Percentiles rank a stretch among this genome's conserved stretches.
These are phyloP conservation scores for Drosophila leonis DNA, from an alignment of 2,888 invertebrate species.

Conservation along the genomic window DNA sequence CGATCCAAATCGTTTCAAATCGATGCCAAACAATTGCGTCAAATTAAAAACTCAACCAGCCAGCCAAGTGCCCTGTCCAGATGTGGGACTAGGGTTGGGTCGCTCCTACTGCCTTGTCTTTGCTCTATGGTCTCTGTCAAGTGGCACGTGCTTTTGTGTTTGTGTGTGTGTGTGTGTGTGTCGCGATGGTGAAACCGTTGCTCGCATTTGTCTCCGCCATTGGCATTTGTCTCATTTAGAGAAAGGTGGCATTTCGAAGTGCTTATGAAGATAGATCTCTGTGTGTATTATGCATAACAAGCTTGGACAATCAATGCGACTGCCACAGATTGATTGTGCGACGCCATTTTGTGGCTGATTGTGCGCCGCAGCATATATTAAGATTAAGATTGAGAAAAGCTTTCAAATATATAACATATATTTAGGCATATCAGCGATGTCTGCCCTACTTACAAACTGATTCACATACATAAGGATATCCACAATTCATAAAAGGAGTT, in stretches of 20 bases:
- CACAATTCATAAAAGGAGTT: background rate
- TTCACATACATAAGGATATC: background rate
- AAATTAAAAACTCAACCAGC: constrained; percentile 66
- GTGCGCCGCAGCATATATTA: constrained; percentile 23
- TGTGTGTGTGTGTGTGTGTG: constrained; percentile 4
- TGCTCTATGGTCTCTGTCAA: constrained; percentile 45
- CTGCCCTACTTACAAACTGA: background rate
- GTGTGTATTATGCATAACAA: constrained; percentile 49
- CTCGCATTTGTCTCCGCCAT: constrained; percentile 67
- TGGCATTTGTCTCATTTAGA: constrained; percentile 61
- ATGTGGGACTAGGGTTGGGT: constrained; percentile 34
- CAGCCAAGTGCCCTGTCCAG: constrained; percentile 54
- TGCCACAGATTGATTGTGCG: constrained; percentile 68
- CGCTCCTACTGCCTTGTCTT: constrained; percentile 38
- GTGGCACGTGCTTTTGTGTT: constrained; percentile 77
- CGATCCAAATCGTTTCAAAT: constrained; percentile 61
- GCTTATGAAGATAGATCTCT: constrained; percentile 26
- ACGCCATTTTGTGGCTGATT: constrained; percentile 57
- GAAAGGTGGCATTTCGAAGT: constrained; percentile 69
- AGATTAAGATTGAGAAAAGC: constrained; percentile 24
- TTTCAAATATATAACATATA: constrained; percentile 22
- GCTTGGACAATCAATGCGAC: constrained; percentile 53
- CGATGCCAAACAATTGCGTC: constrained; percentile 72
- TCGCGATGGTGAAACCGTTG: constrained; percentile 65
- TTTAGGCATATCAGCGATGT: background rate